Percentiles rank a stretch among this genome's conserved stretches.
These are phyloP conservation scores for Agriopis aurantiaria DNA, from an alignment of 2,888 invertebrate genomes.

Conservation along the genomic window DNA sequence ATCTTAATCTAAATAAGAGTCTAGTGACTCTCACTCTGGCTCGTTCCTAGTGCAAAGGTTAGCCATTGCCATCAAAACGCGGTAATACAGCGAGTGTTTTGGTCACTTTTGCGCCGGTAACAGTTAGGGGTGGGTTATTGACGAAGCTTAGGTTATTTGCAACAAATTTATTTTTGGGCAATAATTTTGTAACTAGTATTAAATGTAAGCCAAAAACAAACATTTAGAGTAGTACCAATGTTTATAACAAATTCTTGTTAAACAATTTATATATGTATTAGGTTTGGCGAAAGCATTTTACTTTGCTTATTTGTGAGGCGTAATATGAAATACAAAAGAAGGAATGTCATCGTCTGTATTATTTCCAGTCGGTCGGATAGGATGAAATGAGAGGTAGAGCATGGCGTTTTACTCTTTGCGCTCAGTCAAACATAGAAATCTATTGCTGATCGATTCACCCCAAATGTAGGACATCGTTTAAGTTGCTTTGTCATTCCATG, in stretches of 20 bases:
- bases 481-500: neutral
- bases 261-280: conserved; percentile 51
- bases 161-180: no score
- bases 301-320: conserved; percentile 45
- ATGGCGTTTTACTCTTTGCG: conserved; percentile 51
- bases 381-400: conserved; percentile 49
- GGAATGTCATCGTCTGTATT: conserved; percentile 51
- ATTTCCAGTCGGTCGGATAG: conserved; percentile 52
- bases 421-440: conserved; percentile 53
- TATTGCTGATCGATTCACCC: conserved; percentile 44
- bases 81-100: no score
- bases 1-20: no score
- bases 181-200: no score
- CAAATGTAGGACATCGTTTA: conserved; percentile 6
- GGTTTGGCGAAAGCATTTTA: conserved; percentile 43
- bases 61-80: neutral
- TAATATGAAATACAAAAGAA: conserved; percentile 47
- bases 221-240: conserved; percentile 5
- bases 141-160: no score
- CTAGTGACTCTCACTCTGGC: no score
- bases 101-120: no score
- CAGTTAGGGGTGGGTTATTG: no score
- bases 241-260: conserved; percentile 17
- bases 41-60: no score
- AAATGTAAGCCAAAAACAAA: no score